Evolutionary conservation across 1,140 invertebrate species (phyloP), one percentile per base, ranked within the genome.

Genomic region (Drosophila punjabiensis): DNA sequence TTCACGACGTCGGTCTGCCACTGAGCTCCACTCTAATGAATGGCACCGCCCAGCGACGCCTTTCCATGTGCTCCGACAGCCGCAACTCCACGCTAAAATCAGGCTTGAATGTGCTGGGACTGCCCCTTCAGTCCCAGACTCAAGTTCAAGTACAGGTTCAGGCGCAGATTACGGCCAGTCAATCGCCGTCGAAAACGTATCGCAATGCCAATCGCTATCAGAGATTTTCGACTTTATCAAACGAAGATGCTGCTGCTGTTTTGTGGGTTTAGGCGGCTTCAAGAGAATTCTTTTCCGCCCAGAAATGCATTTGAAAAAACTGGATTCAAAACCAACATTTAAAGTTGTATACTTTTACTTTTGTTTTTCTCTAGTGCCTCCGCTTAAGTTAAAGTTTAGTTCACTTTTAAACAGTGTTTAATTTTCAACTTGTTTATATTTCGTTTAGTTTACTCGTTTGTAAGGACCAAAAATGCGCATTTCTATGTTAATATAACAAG

Each of bases 1-100:
- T 97, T 81, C 96, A 97, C 91, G 96, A 97, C 80, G 95, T 96
- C 24, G 96, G 96, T 4, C 92, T 96, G 67, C 96, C 96, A 0
- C 67, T 92, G 6, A 91, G 93, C 66, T 93, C 93, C 13, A 93
- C 93, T 1, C 64, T 91, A 48, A 78, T 93, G 71, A n/a, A 71
- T 53, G 55, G 56, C 55, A 90, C n/a, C 30, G 90, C 28, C 33
- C 65, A 81, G 20, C 50, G 82, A 24, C 83, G 84, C 4, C 55
- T 77, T 1, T 86, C 82, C 50, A 47, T 86, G 39, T 76, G 76
- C 47, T 28, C 77, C 14, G 91, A 92, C 13, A 93, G 87, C 53
- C 82, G 92, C 39, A 93, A 93, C 56, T 91, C 92, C 4, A 93
- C 92, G 7, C 66, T 93, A 0, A 92, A 92, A 41, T 84, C 90